Evolutionary conservation across 2,797 vertebrate genomes (phyloP), one percentile per base, ranked within the genome.

Genomic region (Mus spretus): DNA sequence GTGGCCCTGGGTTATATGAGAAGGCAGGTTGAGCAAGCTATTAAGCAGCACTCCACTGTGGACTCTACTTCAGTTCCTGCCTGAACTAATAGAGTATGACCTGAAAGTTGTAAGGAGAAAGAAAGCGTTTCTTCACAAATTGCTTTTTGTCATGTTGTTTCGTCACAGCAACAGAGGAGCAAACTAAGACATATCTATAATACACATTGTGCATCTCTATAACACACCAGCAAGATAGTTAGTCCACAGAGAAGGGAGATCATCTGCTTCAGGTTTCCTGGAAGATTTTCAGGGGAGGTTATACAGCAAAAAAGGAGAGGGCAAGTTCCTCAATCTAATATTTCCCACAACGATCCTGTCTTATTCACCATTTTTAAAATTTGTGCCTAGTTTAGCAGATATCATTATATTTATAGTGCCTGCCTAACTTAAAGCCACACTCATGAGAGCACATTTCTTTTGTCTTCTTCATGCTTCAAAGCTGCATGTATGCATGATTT

Each of bases 401-500:
- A 40, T 59, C 40, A 91, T 92, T 85, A 31, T 79, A 75, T 88
- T 84, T 92, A 89, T 24, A 82, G 4, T 77, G 17, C 31, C 34
- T 82, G 5, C 26, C 57, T 96, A 92, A 90, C 20, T 72, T 83
- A 72, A 93, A 93, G 31, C 28, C n/a, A 55, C 65, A 77, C 9
- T 79, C 24, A 44, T 63, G 19, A 83, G 34, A 11, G 31, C 26
- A 83, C 7, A 86, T 44, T 72, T 94, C 37, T 57, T 93, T 90
- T 81, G 57, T 93, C 87, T 78, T 96, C 80, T 93, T 95, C 77
- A 75, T 90, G 70, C 67, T 83, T 97, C 61, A 93, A 88, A 84
- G 6, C 63, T 85, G 2, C 13, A 20, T n/a, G 19, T 61, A 37
- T n/a, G 40, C 5, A 26, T 92, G 70, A 67, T 72, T 86, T 93